Evolutionary conservation across 2,113 vertebrate species (phyloP), one percentile per base, ranked within the genome.

Genomic region (Mastomys coucha): DNA sequence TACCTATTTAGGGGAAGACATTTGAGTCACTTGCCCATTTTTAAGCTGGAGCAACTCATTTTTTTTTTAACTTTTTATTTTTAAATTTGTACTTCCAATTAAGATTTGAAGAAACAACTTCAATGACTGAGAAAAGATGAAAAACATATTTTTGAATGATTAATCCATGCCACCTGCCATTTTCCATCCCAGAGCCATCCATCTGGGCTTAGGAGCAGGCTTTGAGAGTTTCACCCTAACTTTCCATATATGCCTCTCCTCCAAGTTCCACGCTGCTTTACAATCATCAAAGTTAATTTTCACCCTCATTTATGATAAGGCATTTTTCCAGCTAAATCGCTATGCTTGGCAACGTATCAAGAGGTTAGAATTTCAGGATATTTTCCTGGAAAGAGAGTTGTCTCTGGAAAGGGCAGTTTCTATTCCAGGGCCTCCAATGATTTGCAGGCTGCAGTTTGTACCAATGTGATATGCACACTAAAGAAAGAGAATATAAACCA

Each of bases 61-160:
- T 95, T 78, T 19, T 20, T n/a, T n/a, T n/a, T n/a, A n/a, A n/a
- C n/a, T n/a, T 26, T 67, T 45, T 45, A n/a, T 90, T 81, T 70
- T 53, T 77, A 69, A 88, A 70, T 81, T 49, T 89, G 24, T 33
- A 20, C 42, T 95, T 95, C 53, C 17, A 93, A 70, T 78, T 85
- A 85, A 95, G 56, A 89, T 67, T 36, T 89, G 56, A 97, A 85
- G 39, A 63, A 89, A 81, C 13, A 33, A 13, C 60, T 81, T 26
- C 39, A 70, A 28, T 70, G 56, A 72, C 67, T 86, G 14, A 31
- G 91, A 92, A 86, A 82, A 31, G 7, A 70, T 31, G 14, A 84
- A 88, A 88, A 78, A 56, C 45, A 4, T 33, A n/a, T 70, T 82
- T 89, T 8, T 49, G 90, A 77, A 58, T 75, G 51, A 77, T 73